Evolutionary conservation across 2,888 invertebrate species (phyloP), one percentile per base, ranked within the genome.

Genomic region (Uloborus plumipes): DNA sequence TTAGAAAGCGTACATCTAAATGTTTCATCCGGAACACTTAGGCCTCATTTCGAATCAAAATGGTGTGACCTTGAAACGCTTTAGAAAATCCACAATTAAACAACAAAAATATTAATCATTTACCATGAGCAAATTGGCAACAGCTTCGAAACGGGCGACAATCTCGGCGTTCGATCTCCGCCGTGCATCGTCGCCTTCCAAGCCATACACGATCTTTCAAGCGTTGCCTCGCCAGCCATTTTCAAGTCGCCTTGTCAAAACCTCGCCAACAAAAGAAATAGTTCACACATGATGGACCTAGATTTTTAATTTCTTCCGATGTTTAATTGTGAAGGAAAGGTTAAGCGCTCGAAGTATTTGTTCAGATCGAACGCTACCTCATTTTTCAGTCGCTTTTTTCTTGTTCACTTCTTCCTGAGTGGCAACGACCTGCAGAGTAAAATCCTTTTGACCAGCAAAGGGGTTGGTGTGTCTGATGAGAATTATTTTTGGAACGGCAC

Each of bases 221-320:
- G 79, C 79, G 79, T 79, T 72, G 51, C 59, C 49, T n/a, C 73
- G 26, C 78, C 31, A 64, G 55, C 70, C 71, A 64, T 62, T 70
- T 64, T 64, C 64, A 26, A 71, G 77, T 70, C 67, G 22, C 31
- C 65, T 53, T 51, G 79, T 76, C 76, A 76, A 76, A 69, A 50
- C n/a, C 51, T 31, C 31, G 20, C 18, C 66, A 61, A 73, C 72
- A 79, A 79, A 79, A 61, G 73, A 79, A 79, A 79, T 73, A 79
- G 79, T 79, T 79, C 73, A 79, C 79, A 79, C 67, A 51, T 79
- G 79, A 79, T 73, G 79, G 73, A 62, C 15, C 59, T 58, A 53
- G 79, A 79, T 79, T 79, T 79, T 79, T 79, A 79, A 79, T 79
- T 79, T 79, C 79, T 73, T 79, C 79, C 79, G 73, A 79, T 73